Base-by-base conservation (phyloP, 1,140 invertebrate species). In the Triops cancriformis region DNA sequence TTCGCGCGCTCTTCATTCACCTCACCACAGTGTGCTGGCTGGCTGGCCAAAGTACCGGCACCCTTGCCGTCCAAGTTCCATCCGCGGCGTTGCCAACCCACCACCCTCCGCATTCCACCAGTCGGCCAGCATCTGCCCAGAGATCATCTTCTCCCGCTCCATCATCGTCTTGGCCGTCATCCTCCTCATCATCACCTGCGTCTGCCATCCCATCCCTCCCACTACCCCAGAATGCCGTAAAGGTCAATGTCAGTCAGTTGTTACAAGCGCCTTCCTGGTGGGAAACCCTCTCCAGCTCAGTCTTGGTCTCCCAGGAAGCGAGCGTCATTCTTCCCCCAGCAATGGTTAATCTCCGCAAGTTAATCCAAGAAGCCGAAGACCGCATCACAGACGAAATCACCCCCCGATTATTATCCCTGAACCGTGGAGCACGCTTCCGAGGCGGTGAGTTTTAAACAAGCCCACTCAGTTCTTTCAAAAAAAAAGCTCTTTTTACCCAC, bases 351-450 rank as follows among this genome's bases (percentile, higher is more conserved):
- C 75, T 76, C 75, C 43, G 64, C 42, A 64, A 43, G 28, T 45
- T 76, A 6, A 27, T 76, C 43, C 75, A 64, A 64, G 23, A 43
- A 12, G 75, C 75, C 3, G 75, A 76, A 28, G 75, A 76, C 31
- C 75, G 75, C 43, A 64, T 51, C 11, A 41, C 75, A n/a, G 64
- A 76, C 4, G 75, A 43, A 26, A 64, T 64, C 28, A 45, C 42
- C 26, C 64, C 72, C 26, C 77, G 77, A 73, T 73, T 78, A 12
- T 23, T 78, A 27, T 73, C 72, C 26, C 27, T 78, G 73, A 78
- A 78, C 77, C 77, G 77, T 11, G 77, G 77, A 23, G 77, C 72
- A 45, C 72, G 64, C 26, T 78, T 78, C 73, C 77, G 77, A 26
- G 77, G 77, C 42, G 26, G 77, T 78, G 74, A 78, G 77, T 78